These are phyloP conservation scores for Pluvialis apricaria DNA, from an alignment of 2,113 vertebrate species.

Conservation along the genomic window DNA sequence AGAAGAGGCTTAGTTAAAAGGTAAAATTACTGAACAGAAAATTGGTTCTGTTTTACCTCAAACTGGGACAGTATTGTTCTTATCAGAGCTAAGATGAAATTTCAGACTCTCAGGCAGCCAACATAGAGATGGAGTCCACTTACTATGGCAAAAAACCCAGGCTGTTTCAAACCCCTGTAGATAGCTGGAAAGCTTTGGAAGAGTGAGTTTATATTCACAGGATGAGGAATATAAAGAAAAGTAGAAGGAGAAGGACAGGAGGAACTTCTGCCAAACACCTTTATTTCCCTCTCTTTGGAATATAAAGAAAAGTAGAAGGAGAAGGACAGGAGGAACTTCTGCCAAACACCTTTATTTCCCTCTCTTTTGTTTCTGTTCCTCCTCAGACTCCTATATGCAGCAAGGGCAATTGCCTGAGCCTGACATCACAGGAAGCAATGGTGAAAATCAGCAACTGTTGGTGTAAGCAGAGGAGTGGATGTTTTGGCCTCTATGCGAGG, in stretches of 20 bases:
- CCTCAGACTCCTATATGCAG: background rate
- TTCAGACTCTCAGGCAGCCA: background rate
- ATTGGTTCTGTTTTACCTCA: no score
- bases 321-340: background rate
- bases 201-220: background rate
- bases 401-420: background rate
- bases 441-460: background rate
- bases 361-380: background rate
- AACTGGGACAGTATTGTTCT: background rate
- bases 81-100: background rate
- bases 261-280: background rate
- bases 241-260: background rate
- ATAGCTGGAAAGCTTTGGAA: background rate
- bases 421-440: background rate
- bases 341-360: background rate
- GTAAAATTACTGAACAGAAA: no score
- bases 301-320: background rate
- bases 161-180: background rate
- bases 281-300: background rate
- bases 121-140: background rate
- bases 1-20: no score
- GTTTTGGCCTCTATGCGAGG: background rate
- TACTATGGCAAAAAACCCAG: background rate
- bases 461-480: background rate
- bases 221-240: background rate